Conservation (phyloP, 2,113 vertebrate species). For the Bos javanicus region DNA sequence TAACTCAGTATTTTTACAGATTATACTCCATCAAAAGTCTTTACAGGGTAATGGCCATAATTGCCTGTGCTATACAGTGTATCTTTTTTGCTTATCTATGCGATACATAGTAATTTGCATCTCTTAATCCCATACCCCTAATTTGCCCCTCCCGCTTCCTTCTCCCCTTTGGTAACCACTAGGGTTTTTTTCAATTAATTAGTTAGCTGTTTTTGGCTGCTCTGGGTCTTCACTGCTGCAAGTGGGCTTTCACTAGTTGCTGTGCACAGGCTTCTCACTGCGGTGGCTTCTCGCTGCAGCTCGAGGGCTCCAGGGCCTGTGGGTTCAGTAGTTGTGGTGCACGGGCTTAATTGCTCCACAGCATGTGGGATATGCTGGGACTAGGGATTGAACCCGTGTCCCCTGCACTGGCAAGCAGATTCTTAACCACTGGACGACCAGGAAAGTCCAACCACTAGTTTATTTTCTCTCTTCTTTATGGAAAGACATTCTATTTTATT, state of each 20-base stretch:
- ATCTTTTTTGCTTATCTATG: neutral
- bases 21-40: neutral
- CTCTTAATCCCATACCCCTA: neutral
- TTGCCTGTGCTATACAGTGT: neutral
- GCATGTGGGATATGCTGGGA: neutral
- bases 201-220: neutral
- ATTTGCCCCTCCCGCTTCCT: neutral
- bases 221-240: neutral
- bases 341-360: neutral
- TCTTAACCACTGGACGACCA: neutral
- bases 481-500: neutral
- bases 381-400: neutral
- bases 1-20: neutral
- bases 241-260: neutral
- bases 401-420: neutral
- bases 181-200: neutral
- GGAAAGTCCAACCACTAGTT: neutral
- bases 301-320: neutral
- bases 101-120: neutral
- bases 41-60: neutral
- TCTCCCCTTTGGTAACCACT: neutral
- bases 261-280: neutral
- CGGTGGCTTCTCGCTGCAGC: neutral
- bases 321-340: neutral
- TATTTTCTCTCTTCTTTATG: neutral